Evolutionary conservation across 2,888 invertebrate species (phyloP), one percentile per base, ranked within the genome.

Genomic region (Ametastegia equiseti): DNA sequence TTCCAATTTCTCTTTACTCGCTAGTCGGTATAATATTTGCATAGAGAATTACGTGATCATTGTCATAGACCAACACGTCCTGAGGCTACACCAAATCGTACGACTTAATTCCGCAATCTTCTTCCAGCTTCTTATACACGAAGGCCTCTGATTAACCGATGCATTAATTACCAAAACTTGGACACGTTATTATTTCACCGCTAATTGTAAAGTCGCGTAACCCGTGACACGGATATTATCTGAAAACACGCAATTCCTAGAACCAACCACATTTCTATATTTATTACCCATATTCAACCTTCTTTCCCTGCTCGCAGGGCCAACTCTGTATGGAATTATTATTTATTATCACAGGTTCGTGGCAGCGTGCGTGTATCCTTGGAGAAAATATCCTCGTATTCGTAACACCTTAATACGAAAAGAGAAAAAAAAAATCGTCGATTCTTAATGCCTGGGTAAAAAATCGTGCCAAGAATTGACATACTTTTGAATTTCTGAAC

Each of bases 181-280:
- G 7, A n/a, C n/a, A n/a, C n/a, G 54, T 2, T 1, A 50, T 36
- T 19, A 75, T 36, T 15, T 36, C 45, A 36, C 7, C 11, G 75
- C 75, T 75, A 75, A 75, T 75, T 75, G 75, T 75, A 75, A 75
- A 75, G 75, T 54, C 75, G 75, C 75, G 75, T 50, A 75, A 45
- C 54, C 75, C 33, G 75, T 19, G 75, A 54, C 75, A 36, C 75
- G 33, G 54, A 75, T 75, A 36, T 75, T 36, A 75, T 75, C 75
- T 75, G 7, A 33, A 50, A 54, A 45, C 75, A 75, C 75, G 75
- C 75, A 30, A 54, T 54, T 75, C 11, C 36, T n/a, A 36, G 33
- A 54, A 30, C 42, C n/a, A 50, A 33, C 19, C 54, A 36, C 54
- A 30, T 45, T 54, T 36, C 54, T 54, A 15, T 36, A 54, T 75